Evolutionary conservation across 35 echinoderm and acorn worm species (phyloP), one percentile per base, ranked within the genome.

Genomic region (Antedon bifida): DNA sequence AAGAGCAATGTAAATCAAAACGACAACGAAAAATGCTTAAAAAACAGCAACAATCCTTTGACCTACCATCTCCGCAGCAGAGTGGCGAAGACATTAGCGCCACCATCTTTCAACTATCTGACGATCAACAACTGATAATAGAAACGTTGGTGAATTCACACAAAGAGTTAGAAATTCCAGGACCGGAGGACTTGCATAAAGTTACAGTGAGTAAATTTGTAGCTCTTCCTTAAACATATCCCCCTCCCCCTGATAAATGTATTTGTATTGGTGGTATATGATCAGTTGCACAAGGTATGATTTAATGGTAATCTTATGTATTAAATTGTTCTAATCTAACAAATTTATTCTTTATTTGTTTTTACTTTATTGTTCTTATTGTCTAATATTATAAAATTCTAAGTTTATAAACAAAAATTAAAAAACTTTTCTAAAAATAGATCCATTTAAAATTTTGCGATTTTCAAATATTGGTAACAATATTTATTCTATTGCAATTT

Each of bases 1-100:
- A 99, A 45, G 95, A 99, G 80, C 95, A 99, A 79, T 99, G 95
- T 81, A 99, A 99, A 84, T 99, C 95, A 44, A 99, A 99, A 86
- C 26, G 95, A 30, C 95, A 99, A 75, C 79, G 95, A 31, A 99
- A 99, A 39, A 84, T 99, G 83, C 82, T 99, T 74, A 89, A 91
- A 74, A 92, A 99, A 81, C 86, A 90, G 30, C 94, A 97, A 77
- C 85, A 87, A 32, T 87, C 89, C 39, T 36, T 38, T 38, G 76
- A 39, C 36, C 91, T 87, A 30, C 89, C 87, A 88, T 90, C 88
- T 34, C 95, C 95, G 12, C 95, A 99, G 36, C 95, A 99, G 85
- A 99, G 95, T 77, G 95, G 90, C 51, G 95, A 99, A 21, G 95
- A 99, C 0, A 80, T 76, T 0, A 82, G 78, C n/a, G 74, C 81